A percentile compares a stretch with the other conserved stretches of the same genome.
Conservation (phyloP, 1,140 invertebrate species). For the Hermetia illucens region DNA sequence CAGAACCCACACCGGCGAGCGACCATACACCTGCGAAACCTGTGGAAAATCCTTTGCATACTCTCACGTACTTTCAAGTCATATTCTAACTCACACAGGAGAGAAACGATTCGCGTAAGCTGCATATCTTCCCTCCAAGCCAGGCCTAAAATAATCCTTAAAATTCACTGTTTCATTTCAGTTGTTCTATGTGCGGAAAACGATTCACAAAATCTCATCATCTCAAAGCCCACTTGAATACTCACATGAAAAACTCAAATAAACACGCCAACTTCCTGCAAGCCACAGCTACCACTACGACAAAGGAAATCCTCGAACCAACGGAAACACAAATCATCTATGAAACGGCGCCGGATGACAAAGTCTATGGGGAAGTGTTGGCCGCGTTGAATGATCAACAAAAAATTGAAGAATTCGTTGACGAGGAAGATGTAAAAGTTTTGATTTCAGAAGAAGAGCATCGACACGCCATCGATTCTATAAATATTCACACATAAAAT, state of each 20-base stretch:
- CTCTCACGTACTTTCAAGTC: constrained; percentile 43
- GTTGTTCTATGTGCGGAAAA: constrained; percentile 20
- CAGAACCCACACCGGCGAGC: constrained; percentile 64
- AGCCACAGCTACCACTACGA: no score
- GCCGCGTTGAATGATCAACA: no score
- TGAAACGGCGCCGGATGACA: no score
- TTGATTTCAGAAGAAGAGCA: no score
- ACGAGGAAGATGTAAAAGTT: no score
- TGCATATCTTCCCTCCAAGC: not conserved
- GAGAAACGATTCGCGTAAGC: constrained; percentile 38
- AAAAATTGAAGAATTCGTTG: no score
- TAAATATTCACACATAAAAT: no score
- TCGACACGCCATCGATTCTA: no score
- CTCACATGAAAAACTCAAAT: constrained; percentile 12
- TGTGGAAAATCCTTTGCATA: constrained; percentile 59
- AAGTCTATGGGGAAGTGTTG: no score
- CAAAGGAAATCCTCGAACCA: no score
- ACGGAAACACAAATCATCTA: no score
- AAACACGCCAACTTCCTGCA: no score
- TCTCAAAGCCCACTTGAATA: constrained; percentile 23
- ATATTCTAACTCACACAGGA: constrained; percentile 45
- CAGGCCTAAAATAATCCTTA: not conserved
- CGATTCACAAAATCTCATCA: constrained; percentile 24
- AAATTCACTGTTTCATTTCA: not conserved
- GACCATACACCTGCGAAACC: constrained; percentile 51